phyloP scores from a whole-genome alignment of 2,797 vertebrate species.

The Sebastes goodei region DNA sequence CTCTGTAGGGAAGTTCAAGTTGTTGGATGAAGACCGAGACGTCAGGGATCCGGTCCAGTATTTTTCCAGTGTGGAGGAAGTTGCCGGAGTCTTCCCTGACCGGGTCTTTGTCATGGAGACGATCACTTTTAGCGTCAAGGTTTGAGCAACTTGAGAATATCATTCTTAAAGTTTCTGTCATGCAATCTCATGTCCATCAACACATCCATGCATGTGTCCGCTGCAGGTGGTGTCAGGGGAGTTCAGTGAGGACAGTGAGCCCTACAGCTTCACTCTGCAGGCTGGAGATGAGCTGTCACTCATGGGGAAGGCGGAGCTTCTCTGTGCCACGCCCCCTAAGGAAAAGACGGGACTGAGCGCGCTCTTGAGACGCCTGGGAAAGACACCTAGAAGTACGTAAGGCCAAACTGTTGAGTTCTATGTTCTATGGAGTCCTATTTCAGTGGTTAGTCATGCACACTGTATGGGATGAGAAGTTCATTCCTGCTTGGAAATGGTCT shows the following conservation, averaged over 20 bases:
- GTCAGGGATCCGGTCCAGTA: conserved; percentile 94
- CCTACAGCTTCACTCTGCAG: conserved; percentile 97
- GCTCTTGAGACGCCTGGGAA: conserved; percentile 91
- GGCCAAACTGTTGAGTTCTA: background rate
- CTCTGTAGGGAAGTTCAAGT: conserved; percentile 92
- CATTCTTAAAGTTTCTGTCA: background rate
- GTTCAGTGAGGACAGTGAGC: conserved; percentile 98
- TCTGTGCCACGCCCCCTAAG: conserved; percentile 91
- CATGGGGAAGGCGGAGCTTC: conserved; percentile 98
- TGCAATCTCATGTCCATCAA: background rate
- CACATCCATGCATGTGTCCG: background rate
- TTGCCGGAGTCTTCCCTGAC: conserved; percentile 94
- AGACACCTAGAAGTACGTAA: conserved; percentile 82
- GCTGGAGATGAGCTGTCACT: conserved; percentile 96
- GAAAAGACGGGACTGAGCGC: conserved; percentile 92
- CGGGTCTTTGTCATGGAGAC: conserved; percentile 97
- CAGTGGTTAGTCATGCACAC: background rate
- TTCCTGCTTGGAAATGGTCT: background rate
- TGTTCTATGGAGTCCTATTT: background rate
- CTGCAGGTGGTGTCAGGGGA: conserved; percentile 95
- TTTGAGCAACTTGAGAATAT: background rate
- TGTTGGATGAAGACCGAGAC: conserved; percentile 96
- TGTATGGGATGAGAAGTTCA: background rate
- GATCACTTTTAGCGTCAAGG: conserved; percentile 96
- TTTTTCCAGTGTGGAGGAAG: conserved; percentile 97